phyloP scores from a whole-genome alignment of 2,113 vertebrate genomes.

The Triplophysa siluroides region DNA sequence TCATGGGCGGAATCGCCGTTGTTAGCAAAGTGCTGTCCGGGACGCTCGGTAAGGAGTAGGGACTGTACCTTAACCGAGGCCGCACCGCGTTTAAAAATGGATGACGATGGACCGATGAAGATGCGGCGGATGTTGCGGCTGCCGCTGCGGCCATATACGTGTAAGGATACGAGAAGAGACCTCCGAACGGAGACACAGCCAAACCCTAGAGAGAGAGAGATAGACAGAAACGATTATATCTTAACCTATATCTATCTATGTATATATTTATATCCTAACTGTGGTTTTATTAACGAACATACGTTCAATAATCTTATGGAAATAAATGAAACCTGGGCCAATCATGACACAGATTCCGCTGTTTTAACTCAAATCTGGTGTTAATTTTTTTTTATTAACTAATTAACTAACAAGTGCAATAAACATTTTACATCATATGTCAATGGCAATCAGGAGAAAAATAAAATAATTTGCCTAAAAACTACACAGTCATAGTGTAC shows the following conservation, averaged over 20 bases:
- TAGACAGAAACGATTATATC: too few relatives aligned
- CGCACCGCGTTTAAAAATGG: constrained; percentile 91
- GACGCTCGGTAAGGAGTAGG: constrained; percentile 87
- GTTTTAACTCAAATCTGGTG: background rate
- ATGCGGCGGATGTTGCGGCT: constrained; percentile 83
- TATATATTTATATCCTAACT: background rate
- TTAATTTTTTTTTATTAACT: too few relatives aligned
- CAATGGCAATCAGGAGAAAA: background rate
- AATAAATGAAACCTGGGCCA: background rate
- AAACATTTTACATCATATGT: background rate
- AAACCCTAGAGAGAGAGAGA: constrained; percentile 78
- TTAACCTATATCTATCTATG: background rate
- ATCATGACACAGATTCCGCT: background rate
- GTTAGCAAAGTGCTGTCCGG: constrained; percentile 87
- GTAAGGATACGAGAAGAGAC: constrained; percentile 93
- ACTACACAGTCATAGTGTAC: background rate
- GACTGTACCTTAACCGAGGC: constrained; percentile 93
- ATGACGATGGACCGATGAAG: constrained; percentile 88
- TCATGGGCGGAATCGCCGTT: constrained; percentile 80
- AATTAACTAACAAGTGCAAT: background rate
- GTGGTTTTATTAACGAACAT: background rate
- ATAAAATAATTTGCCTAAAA: background rate
- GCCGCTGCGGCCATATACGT: constrained; percentile 95
- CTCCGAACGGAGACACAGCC: constrained; percentile 94
- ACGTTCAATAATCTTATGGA: background rate